Base-by-base conservation (phyloP, 2,113 vertebrate genomes). In the Silurus meridionalis region DNA sequence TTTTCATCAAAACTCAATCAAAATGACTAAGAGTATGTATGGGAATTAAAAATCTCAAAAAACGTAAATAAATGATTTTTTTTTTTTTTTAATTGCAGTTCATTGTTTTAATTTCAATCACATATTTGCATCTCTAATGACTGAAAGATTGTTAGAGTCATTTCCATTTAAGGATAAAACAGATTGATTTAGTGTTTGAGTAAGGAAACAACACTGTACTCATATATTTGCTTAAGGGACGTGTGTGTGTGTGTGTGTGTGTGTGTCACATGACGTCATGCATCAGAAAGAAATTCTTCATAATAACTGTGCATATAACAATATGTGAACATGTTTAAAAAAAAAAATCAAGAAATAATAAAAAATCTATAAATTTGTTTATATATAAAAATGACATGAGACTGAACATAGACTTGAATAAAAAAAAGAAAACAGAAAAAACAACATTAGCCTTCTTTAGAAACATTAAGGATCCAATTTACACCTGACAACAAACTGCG, bases 401-500 rank as follows among this genome's bases (percentile, higher is more conserved):
- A 28, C 25, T 79, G n/a, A 79, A 79, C 28, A 79, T 57, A 57
- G 53, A 37, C 52, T 23, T 11, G 67, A 37, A 15, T n/a, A 17
- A 28, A 67, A 28, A 67, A 72, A 71, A 37, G 8, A 74, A 10
- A 72, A 17, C 14, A 60, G 14, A 61, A 28, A 48, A 0, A 11
- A 21, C 13, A 5, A 6, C 9, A 4, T 19, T 50, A n/a, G 46
- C 21, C 5, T 63, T 82, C 23, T 15, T 14, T 8, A 72, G 67
- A 28, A 72, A 83, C 90, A 89, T 89, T 84, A 85, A 89, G 91
- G 87, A 87, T 88, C 87, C 72, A 84, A 84, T 89, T 89, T 85
- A 57, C 78, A 72, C 23, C 71, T 84, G 80, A 87, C 85, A 94
- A 92, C 91, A 85, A 88, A 92, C 79, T 87, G 57, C 15, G 87